Conservation (phyloP, 2,888 invertebrate species). For the Clivina fossor region DNA sequence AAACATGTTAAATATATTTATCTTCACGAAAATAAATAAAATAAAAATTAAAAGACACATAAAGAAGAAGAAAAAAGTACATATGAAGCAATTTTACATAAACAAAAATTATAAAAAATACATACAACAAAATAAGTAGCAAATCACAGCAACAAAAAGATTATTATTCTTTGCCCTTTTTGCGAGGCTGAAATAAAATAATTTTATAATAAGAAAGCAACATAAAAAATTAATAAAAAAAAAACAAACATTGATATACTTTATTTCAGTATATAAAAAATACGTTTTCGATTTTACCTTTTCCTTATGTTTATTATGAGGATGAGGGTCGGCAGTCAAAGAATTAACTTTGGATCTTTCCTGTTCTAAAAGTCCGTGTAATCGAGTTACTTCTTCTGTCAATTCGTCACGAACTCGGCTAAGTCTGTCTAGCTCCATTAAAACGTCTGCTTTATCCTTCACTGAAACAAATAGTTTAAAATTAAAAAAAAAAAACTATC, state of each 20-base stretch:
- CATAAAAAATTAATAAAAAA: too few relatives aligned
- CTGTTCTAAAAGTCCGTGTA: constrained; percentile 73
- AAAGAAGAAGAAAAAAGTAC: background rate
- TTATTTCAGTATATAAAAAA: too few relatives aligned
- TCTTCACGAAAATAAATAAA: too few relatives aligned
- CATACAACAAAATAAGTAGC: constrained; percentile 10
- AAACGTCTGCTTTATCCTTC: constrained; percentile 76
- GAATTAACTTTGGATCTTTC: constrained; percentile 68
- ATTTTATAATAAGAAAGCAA: constrained; percentile 10
- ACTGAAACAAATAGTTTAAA: constrained; percentile 56
- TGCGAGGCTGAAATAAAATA: constrained; percentile 12
- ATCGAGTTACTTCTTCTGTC: constrained; percentile 66
- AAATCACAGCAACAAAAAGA: constrained; percentile 7
- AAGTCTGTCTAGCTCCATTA: constrained; percentile 71
- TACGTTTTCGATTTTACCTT: too few relatives aligned
- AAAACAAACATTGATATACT: too few relatives aligned
- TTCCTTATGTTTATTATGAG: constrained; percentile 51
- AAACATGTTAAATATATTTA: too few relatives aligned
- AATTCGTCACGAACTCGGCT: constrained; percentile 71
- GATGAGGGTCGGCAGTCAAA: constrained; percentile 56
- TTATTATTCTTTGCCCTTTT: constrained; percentile 19
- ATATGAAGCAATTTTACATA: background rate
- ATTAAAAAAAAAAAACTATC: too few relatives aligned
- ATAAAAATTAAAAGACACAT: background rate
- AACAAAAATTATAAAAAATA: constrained; percentile 13